Evolutionary conservation across 2,888 invertebrate species (phyloP), one percentile per base, ranked within the genome.

Genomic region (Germaria angustata): DNA sequence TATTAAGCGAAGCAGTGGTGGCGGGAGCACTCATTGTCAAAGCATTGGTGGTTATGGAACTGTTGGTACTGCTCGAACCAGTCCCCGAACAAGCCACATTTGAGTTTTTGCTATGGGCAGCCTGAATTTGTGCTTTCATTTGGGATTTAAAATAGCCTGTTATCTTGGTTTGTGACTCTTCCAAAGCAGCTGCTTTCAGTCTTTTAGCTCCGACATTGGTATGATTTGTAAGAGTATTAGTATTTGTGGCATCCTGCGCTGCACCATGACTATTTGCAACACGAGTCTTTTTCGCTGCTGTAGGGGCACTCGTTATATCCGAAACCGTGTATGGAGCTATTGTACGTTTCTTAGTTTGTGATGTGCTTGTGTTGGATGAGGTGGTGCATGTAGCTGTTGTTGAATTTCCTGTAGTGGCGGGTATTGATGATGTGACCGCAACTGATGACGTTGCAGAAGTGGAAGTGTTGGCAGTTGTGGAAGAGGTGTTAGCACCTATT

Each of bases 141-240:
- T 96, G 96, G 84, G 95, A 94, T 90, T 95, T 96, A 90, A 96
- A 96, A 90, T 95, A 96, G 88, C 96, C 96, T 0, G 89, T 89
- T 89, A 96, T 96, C 91, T 96, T 95, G 63, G 95, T 96, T 91
- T 95, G 96, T 34, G 91, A 91, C 86, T 91, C 91, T 83, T 91
- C 90, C 81, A 89, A 80, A 57, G 90, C 90, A 68, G 89, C 90
- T 20, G 87, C 87, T 86, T 90, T 90, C 88, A 90, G 90, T 89
- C 90, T 89, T 89, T 90, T 90, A 0, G 77, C 82, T 59, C 82
- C 82, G 22, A 66, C 61, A 59, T 55, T 69, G 15, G 68, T 68
- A 22, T 61, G 72, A 63, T 55, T 71, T 41, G 28, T 57, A 44
- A 71, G 32, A 15, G 28, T 55, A 28, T 28, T 75, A 11, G 28